Base-by-base conservation (phyloP, 2,888 invertebrate genomes). In the Drosophila phalerata region DNA sequence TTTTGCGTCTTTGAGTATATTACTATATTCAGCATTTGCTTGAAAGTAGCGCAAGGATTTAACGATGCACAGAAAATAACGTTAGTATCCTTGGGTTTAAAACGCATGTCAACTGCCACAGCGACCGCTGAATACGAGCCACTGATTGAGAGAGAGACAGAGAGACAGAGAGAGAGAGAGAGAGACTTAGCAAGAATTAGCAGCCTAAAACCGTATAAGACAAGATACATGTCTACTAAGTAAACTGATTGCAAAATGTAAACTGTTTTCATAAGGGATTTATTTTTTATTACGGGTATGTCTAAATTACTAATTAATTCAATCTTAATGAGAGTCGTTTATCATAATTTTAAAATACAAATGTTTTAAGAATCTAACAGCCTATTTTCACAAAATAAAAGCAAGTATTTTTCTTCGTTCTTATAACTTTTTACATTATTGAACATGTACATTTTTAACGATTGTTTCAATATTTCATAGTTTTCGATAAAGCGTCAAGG, bases 1-100 rank as follows among this genome's bases (percentile, higher is more conserved):
- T 72, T 69, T 79, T 70, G 73, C 55, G 64, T 73, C 81, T 77
- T 79, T 68, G 66, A 72, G 69, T 73, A 67, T 70, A 79, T 82
- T 77, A n/a, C n/a, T n/a, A n/a, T n/a, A 79, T 80, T 79, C 69
- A 86, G 17, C 87, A 85, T 81, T 87, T 77, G 72, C 62, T 69
- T 43, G 70, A 85, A 80, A 73, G 81, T 79, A 81, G 81, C 73
- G 71, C 88, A 85, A 85, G 88, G 86, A 85, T 88, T 88, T 79
- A 76, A 68, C 61, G 77, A 71, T 72, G 73, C 63, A 73, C 72
- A 77, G 74, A 74, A 74, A 75, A 77, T 79, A 72, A 70, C 76
- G 58, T 68, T 72, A 69, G 61, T 70, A 81, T 85, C 79, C 86
- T 81, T 73, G 72, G 60, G 65, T 74, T 60, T 61, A 57, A 65